phyloP scores from a whole-genome alignment of 1,140 invertebrate species.

The Drosophila navojoa region DNA sequence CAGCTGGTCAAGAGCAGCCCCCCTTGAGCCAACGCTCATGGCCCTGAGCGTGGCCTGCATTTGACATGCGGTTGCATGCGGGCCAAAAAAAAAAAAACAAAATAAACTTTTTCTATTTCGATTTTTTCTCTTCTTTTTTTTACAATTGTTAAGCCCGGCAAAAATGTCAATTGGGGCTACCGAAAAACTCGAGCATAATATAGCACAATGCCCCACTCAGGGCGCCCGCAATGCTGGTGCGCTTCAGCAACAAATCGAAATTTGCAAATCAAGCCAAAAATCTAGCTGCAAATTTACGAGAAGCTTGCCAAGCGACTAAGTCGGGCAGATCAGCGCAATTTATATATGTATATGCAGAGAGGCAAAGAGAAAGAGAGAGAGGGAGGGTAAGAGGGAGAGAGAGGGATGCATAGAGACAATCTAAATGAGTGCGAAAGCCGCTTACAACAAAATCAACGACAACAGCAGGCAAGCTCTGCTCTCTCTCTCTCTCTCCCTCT shows the following conservation, averaged over 20 bases:
- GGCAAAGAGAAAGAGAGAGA: background rate
- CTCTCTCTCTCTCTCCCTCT: no score
- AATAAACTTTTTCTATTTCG: slow-evolving; percentile 23
- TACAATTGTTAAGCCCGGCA: slow-evolving; percentile 32
- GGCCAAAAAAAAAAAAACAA: slow-evolving; percentile 33
- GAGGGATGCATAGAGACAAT: background rate
- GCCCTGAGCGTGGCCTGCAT: slow-evolving; percentile 63
- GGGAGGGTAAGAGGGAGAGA: background rate
- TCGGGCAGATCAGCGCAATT: slow-evolving; percentile 68
- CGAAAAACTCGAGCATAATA: slow-evolving; percentile 17
- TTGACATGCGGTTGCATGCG: slow-evolving; percentile 75
- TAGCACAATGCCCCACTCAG: background rate
- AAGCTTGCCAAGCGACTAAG: slow-evolving; percentile 40
- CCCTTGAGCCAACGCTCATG: background rate
- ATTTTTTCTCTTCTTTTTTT: slow-evolving; percentile 13
- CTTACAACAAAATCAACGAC: slow-evolving; percentile 66
- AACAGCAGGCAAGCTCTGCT: slow-evolving; percentile 33
- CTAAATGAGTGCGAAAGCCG: slow-evolving; percentile 58
- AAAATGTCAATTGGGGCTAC: slow-evolving; percentile 13
- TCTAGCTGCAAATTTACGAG: slow-evolving; percentile 61
- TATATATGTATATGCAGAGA: slow-evolving; percentile 42
- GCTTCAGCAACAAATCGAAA: slow-evolving; percentile 15
- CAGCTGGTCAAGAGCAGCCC: slow-evolving; percentile 59
- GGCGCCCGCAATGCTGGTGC: background rate
- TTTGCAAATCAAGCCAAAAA: slow-evolving; percentile 59